Evolutionary conservation across 1,140 invertebrate genomes (phyloP).

Genomic region (Chymomyza costata): DNA sequence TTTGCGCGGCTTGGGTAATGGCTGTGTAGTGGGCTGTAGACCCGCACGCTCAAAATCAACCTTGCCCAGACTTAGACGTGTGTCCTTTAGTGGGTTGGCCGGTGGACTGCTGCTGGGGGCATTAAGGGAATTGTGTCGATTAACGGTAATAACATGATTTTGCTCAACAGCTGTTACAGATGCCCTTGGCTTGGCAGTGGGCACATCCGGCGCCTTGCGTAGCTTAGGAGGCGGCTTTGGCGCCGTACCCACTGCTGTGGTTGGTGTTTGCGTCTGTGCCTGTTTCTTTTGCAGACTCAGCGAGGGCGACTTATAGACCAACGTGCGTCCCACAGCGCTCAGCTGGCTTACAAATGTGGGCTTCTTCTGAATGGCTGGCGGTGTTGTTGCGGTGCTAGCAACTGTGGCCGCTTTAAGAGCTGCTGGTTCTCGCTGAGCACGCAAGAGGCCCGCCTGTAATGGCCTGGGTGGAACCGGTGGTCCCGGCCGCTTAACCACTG

Average conservation of each 20-base stretch:
- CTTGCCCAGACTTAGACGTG: slow-evolving; percentile 61
- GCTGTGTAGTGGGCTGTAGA: slow-evolving; percentile 51
- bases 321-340: slow-evolving; percentile 65
- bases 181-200: slow-evolving; percentile 58
- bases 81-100: slow-evolving; percentile 46
- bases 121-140: slow-evolving; percentile 64
- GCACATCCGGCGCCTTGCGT: slow-evolving; percentile 68
- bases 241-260: slow-evolving; percentile 45
- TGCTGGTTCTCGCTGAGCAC: slow-evolving; percentile 13
- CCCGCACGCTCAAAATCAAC: slow-evolving; percentile 62
- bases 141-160: slow-evolving; percentile 41
- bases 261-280: slow-evolving; percentile 61
- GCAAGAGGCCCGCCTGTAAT: slow-evolving; percentile 14
- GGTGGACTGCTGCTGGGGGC: slow-evolving; percentile 34
- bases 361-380: slow-evolving; percentile 64
- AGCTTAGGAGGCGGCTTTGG: slow-evolving; percentile 61
- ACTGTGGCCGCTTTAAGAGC: slow-evolving; percentile 18
- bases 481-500: slow-evolving; percentile 62
- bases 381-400: slow-evolving; percentile 16
- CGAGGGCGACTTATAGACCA: slow-evolving; percentile 71
- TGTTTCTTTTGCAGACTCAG: slow-evolving; percentile 67
- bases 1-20: slow-evolving; percentile 59
- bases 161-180: slow-evolving; percentile 1
- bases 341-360: slow-evolving; percentile 61
- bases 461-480: slow-evolving; percentile 71